Percentiles rank a stretch among this genome's conserved stretches.
phyloP scores from a whole-genome alignment of 37 sponge, comb jelly and placozoan species.

The Aplysina aerophoba region DNA sequence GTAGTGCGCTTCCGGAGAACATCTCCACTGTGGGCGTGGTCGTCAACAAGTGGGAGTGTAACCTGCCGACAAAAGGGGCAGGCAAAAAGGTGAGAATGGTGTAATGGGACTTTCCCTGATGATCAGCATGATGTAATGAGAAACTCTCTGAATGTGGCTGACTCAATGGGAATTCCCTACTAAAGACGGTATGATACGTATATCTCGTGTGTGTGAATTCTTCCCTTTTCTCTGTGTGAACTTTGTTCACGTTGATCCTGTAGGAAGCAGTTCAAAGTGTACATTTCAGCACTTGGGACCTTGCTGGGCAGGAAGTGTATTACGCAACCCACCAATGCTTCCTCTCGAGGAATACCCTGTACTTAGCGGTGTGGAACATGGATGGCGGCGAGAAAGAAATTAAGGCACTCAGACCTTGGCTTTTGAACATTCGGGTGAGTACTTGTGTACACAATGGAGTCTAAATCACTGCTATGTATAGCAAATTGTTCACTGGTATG shows the following conservation, averaged over 20 bases:
- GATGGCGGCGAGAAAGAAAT: conserved; percentile 83
- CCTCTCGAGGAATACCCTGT: conserved; percentile 94
- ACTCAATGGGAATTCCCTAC: too few species aligned
- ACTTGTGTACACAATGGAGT: too few species aligned
- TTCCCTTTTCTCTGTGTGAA: too few species aligned
- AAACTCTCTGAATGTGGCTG: too few species aligned
- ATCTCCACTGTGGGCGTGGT: conserved; percentile 96
- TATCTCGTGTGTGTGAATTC: neutral
- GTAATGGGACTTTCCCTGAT: neutral
- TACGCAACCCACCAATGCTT: conserved; percentile 99
- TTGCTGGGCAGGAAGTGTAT: conserved; percentile 98
- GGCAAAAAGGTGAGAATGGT: neutral
- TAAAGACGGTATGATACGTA: neutral
- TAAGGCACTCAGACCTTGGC: conserved; percentile 87
- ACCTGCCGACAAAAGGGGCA: neutral
- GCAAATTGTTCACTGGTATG: too few species aligned
- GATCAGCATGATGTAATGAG: too few species aligned
- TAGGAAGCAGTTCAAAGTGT: conserved; percentile 33
- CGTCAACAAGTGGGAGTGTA: conserved; percentile 68
- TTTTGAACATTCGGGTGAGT: conserved; percentile 91
- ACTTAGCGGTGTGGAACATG: conserved; percentile 93
- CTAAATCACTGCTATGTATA: too few species aligned
- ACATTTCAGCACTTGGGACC: conserved; percentile 94
- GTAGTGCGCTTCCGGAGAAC: conserved; percentile 62
- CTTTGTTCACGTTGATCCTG: too few species aligned